Base-by-base conservation (phyloP, 2,113 vertebrate species). In the Mesitornis unicolor region DNA sequence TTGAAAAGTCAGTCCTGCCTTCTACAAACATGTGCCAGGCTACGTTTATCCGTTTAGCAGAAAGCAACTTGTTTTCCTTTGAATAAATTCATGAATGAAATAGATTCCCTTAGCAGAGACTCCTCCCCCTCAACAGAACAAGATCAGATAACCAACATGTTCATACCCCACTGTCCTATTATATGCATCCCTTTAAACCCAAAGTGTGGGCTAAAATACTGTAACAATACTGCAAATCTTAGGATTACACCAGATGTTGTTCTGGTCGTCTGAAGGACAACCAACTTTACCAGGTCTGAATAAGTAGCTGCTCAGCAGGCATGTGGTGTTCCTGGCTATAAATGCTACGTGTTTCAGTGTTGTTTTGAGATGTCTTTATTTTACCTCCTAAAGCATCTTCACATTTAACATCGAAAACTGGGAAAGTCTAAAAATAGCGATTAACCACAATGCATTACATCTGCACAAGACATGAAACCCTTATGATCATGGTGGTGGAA, bases 401-500 rank as follows among this genome's bases (percentile, higher is more conserved):
- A 8, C 22, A 56, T 69, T 89, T 60, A 69, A 7, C n/a, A 77
- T 18, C 16, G 73, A 29, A 56, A 90, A 59, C 10, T 14, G 18
- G 54, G 36, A 10, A 47, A 54, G 7, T 53, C 33, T 69, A 51
- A 60, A 65, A 78, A 17, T 11, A 65, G 45, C 35, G 13, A 25
- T 40, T 57, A 75, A 51, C 24, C 36, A 28, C 6, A 82, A 82
- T 2, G 2, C 21, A 8, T 33, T 25, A 60, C 11, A 31, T 45
- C 40, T 38, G 45, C 29, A 71, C 7, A 74, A 68, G 75, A 67
- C 29, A 28, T 24, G 7, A 78, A 73, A 75, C 35, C 7, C 12
- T 79, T 40, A 47, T 0, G 0, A 57, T 60, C 25, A n/a, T 5
- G 14, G 17, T n/a, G 56, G 24, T 29, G 16, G 42, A 86, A 60